phyloP scores from a whole-genome alignment of 2,113 vertebrate species.

The Eretmochelys imbricata region DNA sequence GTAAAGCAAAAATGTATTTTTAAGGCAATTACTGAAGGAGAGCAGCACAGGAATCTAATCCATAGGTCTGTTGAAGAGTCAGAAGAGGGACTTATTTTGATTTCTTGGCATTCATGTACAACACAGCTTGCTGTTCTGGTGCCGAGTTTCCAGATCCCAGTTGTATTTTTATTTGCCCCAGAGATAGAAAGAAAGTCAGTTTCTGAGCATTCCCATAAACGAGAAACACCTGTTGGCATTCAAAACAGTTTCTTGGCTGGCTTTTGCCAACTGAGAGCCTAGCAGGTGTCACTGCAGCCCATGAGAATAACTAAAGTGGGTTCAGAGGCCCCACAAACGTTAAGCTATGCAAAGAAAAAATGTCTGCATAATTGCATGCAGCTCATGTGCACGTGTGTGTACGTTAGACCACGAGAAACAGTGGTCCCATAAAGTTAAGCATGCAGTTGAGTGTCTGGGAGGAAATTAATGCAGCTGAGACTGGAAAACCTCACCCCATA shows the following conservation, averaged over 20 bases:
- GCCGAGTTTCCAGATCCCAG: neutral
- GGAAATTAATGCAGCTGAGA: neutral
- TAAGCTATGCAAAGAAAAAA: neutral
- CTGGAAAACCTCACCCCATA: neutral
- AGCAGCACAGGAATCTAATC: neutral
- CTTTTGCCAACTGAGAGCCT: neutral
- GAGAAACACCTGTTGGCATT: constrained; percentile 41
- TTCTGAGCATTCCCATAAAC: neutral
- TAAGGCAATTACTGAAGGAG: neutral
- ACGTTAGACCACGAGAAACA: neutral
- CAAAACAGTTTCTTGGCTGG: neutral
- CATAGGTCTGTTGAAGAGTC: accelerated
- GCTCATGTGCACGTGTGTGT: neutral
- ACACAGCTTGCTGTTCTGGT: neutral
- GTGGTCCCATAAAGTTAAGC: neutral
- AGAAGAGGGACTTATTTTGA: neutral
- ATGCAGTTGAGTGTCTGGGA: neutral
- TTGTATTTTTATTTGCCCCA: neutral
- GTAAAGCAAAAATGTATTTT: accelerated
- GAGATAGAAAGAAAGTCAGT: neutral
- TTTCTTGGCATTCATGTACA: accelerated
- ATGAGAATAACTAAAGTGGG: accelerated
- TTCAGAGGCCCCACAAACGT: neutral
- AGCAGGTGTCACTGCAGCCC: constrained; percentile 24
- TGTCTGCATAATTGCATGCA: accelerated